Evolutionary conservation across 1,140 invertebrate genomes (phyloP).

Genomic region (Araneus ventricosus): DNA sequence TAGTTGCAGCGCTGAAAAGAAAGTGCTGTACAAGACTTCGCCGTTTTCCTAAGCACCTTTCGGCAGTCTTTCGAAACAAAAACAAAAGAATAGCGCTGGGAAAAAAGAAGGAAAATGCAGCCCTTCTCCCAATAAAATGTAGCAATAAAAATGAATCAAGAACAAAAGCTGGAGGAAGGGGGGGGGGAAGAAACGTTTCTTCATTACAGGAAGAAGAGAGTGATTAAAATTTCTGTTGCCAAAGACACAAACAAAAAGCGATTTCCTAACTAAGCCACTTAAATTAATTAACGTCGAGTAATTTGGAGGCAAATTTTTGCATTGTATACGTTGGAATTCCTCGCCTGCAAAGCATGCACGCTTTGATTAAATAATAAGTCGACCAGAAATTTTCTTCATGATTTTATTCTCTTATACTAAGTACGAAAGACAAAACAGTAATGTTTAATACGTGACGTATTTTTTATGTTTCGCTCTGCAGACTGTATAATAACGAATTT

Average conservation of each 20-base stretch:
- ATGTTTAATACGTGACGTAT: background rate
- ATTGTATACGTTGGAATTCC: background rate
- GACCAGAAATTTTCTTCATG: background rate
- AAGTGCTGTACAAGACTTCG: background rate
- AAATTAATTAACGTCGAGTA: slow-evolving; percentile 18
- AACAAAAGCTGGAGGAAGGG: background rate
- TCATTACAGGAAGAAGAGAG: background rate
- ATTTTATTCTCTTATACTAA: background rate
- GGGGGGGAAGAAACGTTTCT: background rate
- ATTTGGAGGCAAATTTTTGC: background rate
- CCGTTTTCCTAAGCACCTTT: background rate
- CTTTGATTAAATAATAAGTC: background rate
- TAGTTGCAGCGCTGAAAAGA: background rate
- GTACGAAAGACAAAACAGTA: background rate
- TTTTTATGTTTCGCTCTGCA: background rate
- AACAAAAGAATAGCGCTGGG: background rate
- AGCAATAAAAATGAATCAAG: background rate
- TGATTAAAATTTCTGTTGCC: background rate
- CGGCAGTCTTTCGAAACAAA: background rate
- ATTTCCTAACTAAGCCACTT: slow-evolving; percentile 30
- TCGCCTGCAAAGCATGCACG: background rate
- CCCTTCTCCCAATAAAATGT: background rate
- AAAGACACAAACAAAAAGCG: background rate
- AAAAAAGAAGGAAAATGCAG: background rate
- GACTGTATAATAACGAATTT: background rate